Conservation (phyloP, 2,113 vertebrate genomes). For the Corythornis madagascariensis region DNA sequence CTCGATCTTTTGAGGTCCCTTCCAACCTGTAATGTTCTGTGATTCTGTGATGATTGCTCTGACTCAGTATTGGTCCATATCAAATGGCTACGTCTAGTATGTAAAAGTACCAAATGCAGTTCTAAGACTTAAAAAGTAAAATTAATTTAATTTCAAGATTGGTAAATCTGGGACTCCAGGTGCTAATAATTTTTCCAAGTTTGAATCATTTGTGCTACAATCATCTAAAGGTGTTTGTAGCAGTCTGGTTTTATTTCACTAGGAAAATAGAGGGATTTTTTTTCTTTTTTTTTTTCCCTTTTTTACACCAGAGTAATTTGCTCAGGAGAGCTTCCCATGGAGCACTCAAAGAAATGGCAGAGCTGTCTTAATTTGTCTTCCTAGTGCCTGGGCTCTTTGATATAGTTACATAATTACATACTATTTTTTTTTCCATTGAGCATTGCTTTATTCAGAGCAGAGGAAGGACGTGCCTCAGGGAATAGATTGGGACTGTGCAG, state of each 20-base stretch:
- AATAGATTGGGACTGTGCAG: background rate
- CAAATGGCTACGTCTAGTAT: background rate
- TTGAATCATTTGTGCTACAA: background rate
- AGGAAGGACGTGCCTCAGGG: background rate
- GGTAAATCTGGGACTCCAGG: background rate
- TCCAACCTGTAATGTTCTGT: too few relatives aligned
- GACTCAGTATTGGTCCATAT: background rate
- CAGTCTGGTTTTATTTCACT: background rate
- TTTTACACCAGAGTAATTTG: background rate
- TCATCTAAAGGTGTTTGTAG: background rate
- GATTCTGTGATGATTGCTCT: background rate
- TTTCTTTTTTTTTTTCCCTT: accelerated
- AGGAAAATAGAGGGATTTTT: background rate
- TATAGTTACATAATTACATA: background rate
- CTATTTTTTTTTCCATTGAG: background rate
- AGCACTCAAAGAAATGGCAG: background rate
- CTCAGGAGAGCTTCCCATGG: background rate
- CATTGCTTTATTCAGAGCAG: background rate
- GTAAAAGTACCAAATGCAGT: background rate
- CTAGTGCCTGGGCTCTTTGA: background rate
- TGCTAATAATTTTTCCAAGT: background rate
- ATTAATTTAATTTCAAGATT: background rate
- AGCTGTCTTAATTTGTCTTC: background rate
- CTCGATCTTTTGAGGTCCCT: too few relatives aligned
- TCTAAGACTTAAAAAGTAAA: background rate